phyloP scores from a whole-genome alignment of 2,888 invertebrate species.

The Drosophila parthenogenetica region DNA sequence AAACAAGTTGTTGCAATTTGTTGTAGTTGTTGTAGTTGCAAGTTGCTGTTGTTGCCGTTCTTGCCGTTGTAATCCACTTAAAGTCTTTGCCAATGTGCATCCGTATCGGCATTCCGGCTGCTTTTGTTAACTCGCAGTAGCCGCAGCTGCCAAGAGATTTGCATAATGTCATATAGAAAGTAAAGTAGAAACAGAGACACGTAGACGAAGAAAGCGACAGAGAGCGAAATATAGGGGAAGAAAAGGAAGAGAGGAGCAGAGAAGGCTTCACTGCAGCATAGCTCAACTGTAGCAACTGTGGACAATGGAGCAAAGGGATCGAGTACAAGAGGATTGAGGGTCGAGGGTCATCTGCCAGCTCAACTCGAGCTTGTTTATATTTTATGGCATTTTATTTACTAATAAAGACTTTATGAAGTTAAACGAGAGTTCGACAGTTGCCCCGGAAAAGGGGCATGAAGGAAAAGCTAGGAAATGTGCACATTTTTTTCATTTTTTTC shows the following conservation, averaged over 20 bases:
- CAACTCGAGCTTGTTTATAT: conserved; percentile 44
- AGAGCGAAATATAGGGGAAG: not conserved
- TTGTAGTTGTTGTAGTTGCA: conserved; percentile 19
- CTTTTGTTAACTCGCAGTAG: conserved; percentile 38
- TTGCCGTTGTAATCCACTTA: conserved; percentile 69
- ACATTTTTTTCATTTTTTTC: not conserved
- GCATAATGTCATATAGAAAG: conserved; percentile 54
- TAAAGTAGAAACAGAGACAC: not conserved
- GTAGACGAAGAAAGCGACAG: not conserved
- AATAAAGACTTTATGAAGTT: conserved; percentile 74
- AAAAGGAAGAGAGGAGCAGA: not conserved
- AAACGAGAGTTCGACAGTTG: conserved; percentile 41
- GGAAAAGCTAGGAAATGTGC: not conserved
- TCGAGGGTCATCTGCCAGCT: conserved; percentile 1
- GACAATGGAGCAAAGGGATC: conserved; percentile 23
- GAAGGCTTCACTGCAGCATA: conserved; percentile 8
- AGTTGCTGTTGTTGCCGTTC: conserved; percentile 12
- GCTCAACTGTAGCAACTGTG: conserved; percentile 33
- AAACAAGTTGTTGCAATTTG: conserved; percentile 56
- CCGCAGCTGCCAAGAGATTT: conserved; percentile 58
- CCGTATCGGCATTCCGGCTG: conserved; percentile 51
- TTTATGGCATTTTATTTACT: conserved; percentile 71
- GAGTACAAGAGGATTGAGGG: not conserved
- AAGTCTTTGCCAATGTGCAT: conserved; percentile 48
- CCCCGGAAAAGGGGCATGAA: not conserved